Evolutionary conservation across 2,888 invertebrate species (phyloP), one percentile per base, ranked within the genome.

Genomic region (Drosophila borealis): DNA sequence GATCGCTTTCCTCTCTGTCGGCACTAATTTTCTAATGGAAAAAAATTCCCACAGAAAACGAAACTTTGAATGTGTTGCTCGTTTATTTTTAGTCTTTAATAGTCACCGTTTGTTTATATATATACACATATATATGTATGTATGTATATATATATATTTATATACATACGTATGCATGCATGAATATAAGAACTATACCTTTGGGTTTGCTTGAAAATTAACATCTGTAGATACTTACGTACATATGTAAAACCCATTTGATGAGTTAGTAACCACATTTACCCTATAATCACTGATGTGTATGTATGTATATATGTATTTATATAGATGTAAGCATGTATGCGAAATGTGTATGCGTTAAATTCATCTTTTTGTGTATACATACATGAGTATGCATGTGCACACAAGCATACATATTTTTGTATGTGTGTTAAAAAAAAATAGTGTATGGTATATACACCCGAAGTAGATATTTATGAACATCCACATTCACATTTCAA

Each of bases 51-150:
- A 51, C 51, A 48, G 48, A 59, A 69, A 57, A 49, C 41, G 44
- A 60, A 59, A 56, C 51, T 63, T 78, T 65, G 62, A 71, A 67
- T 78, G 74, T 79, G 64, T 65, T 80, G 64, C 63, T 61, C 53
- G 63, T 78, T 74, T 85, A 85, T 88, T 85, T 85, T 79, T 85
- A 85, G 85, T 49, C 44, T 42, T 69, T 64, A 46, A 56, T 68
- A 85, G 76, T 78, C 78, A 88, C 71, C 53, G 65, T 62, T 71
- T 80, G 51, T 51, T 42, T 46, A 39, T 63, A 17, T 48, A 57
- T 56, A 55, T 66, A 67, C 65, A 45, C 41, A 44, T 45, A 14
- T 48, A 29, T 17, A 36, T 62, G 65, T 19, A 57, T 33, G 41
- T 33, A 48, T 53, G 34, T 33, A 59, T 45, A 64, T 50, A 46